Evolutionary conservation across 2,888 invertebrate genomes (phyloP).

Genomic region (Heteropelma amictum): DNA sequence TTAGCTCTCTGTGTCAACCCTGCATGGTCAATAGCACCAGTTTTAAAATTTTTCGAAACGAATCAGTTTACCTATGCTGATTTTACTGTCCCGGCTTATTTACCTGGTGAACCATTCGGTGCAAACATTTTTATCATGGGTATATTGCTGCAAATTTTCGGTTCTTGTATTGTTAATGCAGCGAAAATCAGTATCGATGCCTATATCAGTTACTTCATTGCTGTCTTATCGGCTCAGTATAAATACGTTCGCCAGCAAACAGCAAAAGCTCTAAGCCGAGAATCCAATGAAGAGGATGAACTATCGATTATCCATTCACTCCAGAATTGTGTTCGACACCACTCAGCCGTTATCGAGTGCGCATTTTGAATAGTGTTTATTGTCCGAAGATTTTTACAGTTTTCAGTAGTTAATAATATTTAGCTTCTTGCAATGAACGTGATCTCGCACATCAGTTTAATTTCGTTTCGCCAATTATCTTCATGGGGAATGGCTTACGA

Average conservation of each 20-base stretch:
- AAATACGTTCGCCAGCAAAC: constrained; percentile 54
- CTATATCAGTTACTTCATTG: constrained; percentile 60
- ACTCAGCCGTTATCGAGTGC: constrained; percentile 31
- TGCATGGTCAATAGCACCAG: constrained; percentile 52
- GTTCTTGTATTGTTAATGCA: constrained; percentile 20
- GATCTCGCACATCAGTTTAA: no score
- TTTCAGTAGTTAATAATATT: no score
- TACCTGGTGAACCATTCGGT: constrained; percentile 56
- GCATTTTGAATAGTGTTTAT: no score
- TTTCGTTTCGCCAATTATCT: no score
- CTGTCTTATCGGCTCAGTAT: constrained; percentile 62
- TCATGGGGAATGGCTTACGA: no score
- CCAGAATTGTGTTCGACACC: constrained; percentile 27
- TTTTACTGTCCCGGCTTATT: constrained; percentile 55
- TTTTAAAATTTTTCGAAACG: no score
- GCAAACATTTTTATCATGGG: constrained; percentile 42
- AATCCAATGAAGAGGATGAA: not conserved
- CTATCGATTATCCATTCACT: not conserved
- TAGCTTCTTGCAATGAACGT: no score
- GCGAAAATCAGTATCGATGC: constrained; percentile 61
- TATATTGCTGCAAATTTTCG: constrained; percentile 43
- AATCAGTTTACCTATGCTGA: constrained; percentile 58
- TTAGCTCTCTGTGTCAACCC: not conserved
- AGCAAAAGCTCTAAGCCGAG: constrained; percentile 36
- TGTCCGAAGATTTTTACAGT: no score